Evolutionary conservation across 1,140 invertebrate genomes (phyloP).

Genomic region (Heterodera schachtii): DNA sequence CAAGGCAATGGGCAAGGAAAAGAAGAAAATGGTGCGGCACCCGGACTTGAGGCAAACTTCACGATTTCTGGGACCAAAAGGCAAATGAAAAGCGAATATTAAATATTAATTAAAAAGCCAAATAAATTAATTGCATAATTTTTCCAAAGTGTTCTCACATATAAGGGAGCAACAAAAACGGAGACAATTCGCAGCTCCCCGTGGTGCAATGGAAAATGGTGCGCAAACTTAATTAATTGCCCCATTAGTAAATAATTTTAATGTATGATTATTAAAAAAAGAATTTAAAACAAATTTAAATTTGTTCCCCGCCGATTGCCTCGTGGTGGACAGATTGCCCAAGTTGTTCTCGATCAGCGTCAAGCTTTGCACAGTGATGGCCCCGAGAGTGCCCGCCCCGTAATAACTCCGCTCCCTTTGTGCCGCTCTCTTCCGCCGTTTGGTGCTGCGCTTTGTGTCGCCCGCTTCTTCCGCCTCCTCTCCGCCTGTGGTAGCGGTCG

Average conservation of each 20-base stretch:
- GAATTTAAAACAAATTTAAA: too few species aligned
- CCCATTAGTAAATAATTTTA: too few species aligned
- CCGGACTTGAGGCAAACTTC: conserved; percentile 55
- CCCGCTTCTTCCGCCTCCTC: background rate
- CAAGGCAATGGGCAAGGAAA: conserved; percentile 51
- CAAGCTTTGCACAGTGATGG: conserved; percentile 61
- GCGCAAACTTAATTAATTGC: conserved; percentile 45
- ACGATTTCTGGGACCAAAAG: conserved; percentile 21
- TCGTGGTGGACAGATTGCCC: conserved; percentile 54
- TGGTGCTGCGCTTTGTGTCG: background rate
- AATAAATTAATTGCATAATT: too few species aligned
- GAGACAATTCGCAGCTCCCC: conserved; percentile 54
- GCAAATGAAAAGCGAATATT: background rate
- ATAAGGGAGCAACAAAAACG: conserved; percentile 62
- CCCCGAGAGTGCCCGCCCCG: conserved; percentile 8
- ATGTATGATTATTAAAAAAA: too few species aligned
- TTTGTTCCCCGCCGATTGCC: conserved; percentile 19
- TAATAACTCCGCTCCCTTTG: background rate
- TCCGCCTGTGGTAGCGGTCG: background rate
- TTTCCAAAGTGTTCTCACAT: conserved; percentile 33
- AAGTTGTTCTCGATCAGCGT: conserved; percentile 65
- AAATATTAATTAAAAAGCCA: too few species aligned
- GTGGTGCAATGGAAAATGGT: conserved; percentile 60
- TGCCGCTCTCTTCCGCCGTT: background rate
- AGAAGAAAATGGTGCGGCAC: conserved; percentile 54